A percentile compares a stretch with the other conserved stretches of the same genome.
Conservation (phyloP, 2,888 invertebrate genomes). For the Neria commutata region DNA sequence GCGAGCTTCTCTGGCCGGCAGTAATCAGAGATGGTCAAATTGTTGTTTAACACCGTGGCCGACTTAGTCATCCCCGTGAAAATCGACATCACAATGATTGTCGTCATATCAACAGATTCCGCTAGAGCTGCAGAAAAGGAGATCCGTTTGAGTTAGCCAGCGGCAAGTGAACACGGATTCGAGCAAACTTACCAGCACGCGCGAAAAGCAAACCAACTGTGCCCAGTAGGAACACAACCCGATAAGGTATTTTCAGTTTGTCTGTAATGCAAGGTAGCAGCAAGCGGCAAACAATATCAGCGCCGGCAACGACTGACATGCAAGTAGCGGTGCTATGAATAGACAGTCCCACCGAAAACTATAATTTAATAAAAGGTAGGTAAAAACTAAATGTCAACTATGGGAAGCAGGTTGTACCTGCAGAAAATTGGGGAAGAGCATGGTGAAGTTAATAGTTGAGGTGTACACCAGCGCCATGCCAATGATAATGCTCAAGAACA, state of each 20-base stretch:
- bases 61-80: constrained; percentile 76
- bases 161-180: not conserved
- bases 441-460: constrained; percentile 73
- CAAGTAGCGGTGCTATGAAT: constrained; percentile 69
- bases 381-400: not conserved
- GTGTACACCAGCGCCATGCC: constrained; percentile 73
- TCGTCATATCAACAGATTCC: constrained; percentile 65
- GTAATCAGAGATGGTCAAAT: constrained; percentile 72
- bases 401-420: too few species aligned
- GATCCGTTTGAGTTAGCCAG: too few species aligned
- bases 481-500: constrained; percentile 71
- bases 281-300: constrained; percentile 72
- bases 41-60: constrained; percentile 75
- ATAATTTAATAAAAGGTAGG: constrained; percentile 21
- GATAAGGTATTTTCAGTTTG: constrained; percentile 67
- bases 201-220: constrained; percentile 66
- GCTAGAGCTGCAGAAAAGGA: constrained; percentile 65
- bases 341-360: constrained; percentile 56
- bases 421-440: constrained; percentile 73
- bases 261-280: constrained; percentile 70
- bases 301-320: constrained; percentile 73
- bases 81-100: constrained; percentile 66
- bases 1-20: constrained; percentile 68
- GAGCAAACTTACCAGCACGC: constrained; percentile 41
- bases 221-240: constrained; percentile 70